Base-by-base conservation (phyloP, 2,888 invertebrate genomes). In the Plutella xylostella region DNA sequence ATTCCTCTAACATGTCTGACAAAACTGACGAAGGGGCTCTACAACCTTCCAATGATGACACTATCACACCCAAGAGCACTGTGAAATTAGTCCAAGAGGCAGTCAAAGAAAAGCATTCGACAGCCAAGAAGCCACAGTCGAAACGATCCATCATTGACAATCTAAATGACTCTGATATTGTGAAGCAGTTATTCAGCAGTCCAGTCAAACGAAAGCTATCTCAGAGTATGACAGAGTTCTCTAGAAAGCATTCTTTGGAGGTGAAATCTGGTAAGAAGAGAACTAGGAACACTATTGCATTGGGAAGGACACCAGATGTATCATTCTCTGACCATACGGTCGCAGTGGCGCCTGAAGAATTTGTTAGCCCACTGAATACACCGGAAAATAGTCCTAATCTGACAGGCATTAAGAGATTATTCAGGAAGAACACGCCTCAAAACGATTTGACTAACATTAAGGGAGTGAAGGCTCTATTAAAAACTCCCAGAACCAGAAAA, bases 131-230 rank as follows among this genome's bases (percentile, higher is more conserved):
- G 46, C 73, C 83, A n/a, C 66, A 59, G 48, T 84, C 84, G 9
- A 79, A 76, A 34, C 74, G 82, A 5, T 70, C 76, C 2, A 68
- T 85, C 2, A 84, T 84, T 39, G 84, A 84, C 54, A 63, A 76
- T 25, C 54, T 85, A 9, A 64, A 79, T 52, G 71, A 71, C 15
- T 82, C 80, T 0, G 76, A 76, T 42, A 65, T 80, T 11, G 73
- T 77, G 2, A 79, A 82, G 50, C 70, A 79, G 42, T 55, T 85
- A 34, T 85, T 85, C 57, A 76, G 68, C 50, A 84, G 82, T 48
- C 84, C 84, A 0, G 83, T 84, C 0, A 84, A 82, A 45, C 61
- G 84, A 45, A 84, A 83, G 47, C 56, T 84, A n/a, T 84, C 85
- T 1, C 79, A 71, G 41, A 84, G 84, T 41, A 82, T 85, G 73